Conservation (phyloP, 2,113 vertebrate species). For the Geococcyx californianus region DNA sequence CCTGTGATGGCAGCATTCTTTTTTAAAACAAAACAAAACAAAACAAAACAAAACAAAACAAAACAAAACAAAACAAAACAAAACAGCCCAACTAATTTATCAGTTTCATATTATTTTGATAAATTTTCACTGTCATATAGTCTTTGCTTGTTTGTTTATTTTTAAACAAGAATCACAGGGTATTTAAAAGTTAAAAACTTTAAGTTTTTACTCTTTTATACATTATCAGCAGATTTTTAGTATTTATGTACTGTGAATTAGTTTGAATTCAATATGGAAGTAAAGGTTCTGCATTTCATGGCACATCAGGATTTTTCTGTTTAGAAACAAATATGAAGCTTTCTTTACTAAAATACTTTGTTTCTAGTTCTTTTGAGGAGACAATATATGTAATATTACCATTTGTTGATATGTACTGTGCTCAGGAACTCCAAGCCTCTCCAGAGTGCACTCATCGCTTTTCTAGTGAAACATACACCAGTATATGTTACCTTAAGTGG, state of each 20-base stretch:
- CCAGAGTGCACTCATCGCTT: neutral
- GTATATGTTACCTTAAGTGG: neutral
- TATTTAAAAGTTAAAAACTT: neutral
- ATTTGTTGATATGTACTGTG: neutral
- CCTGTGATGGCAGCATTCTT: neutral
- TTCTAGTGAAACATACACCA: neutral
- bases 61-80: neutral
- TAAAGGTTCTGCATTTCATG: neutral
- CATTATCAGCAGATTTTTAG: neutral
- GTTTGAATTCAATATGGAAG: neutral
- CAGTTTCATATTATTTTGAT: neutral
- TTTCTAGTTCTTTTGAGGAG: neutral
- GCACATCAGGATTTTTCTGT: neutral
- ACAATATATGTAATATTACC: neutral
- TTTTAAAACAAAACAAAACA: neutral
- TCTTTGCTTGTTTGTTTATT: neutral
- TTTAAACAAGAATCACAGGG: fast-evolving
- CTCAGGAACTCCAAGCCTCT: neutral
- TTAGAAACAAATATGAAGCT: neutral
- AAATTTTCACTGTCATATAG: neutral
- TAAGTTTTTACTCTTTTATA: neutral
- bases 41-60: no score
- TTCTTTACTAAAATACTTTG: neutral
- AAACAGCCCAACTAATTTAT: neutral
- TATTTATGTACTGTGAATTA: neutral